A percentile compares a stretch with the other conserved stretches of the same genome.
phyloP scores from a whole-genome alignment of 2,888 invertebrate species.

The Vesta saturnalis region DNA sequence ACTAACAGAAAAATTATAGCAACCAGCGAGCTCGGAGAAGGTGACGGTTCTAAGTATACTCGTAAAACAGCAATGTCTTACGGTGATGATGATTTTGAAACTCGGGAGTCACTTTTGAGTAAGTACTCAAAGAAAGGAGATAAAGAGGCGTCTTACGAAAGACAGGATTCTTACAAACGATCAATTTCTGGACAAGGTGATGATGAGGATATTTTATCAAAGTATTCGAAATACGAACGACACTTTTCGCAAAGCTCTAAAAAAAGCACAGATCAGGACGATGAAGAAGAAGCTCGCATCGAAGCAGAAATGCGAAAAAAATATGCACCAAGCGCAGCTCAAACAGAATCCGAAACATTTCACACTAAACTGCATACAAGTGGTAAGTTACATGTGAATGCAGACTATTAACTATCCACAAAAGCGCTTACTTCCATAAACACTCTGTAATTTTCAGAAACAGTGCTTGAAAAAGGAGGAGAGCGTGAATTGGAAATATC shows the following conservation, averaged over 20 bases:
- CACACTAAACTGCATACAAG: slow-evolving; percentile 5
- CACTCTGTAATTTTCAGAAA: too few species aligned
- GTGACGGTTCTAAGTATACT: slow-evolving; percentile 20
- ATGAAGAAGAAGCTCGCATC: slow-evolving; percentile 40
- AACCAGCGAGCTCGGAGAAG: slow-evolving; percentile 33
- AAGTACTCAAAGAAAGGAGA: slow-evolving; percentile 27
- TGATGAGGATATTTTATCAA: slow-evolving; percentile 20
- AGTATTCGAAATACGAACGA: slow-evolving; percentile 31
- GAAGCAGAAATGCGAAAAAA: slow-evolving; percentile 45
- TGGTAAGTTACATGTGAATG: slow-evolving; percentile 2
- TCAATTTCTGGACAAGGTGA: slow-evolving; percentile 20
- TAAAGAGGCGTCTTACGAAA: slow-evolving; percentile 16
- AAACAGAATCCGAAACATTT: not conserved
- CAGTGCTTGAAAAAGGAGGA: too few species aligned
- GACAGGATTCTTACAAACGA: slow-evolving; percentile 20
- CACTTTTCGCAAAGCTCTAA: slow-evolving; percentile 28
- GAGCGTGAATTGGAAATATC: too few species aligned
- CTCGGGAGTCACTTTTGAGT: slow-evolving; percentile 20
- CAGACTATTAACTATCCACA: not conserved
- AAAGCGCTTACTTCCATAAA: too few species aligned
- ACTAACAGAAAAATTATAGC: slow-evolving; percentile 44
- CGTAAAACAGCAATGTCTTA: slow-evolving; percentile 23
- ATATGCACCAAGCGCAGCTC: slow-evolving; percentile 38
- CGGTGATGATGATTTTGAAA: slow-evolving; percentile 25
- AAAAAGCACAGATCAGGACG: slow-evolving; percentile 28